Evolutionary conservation across 2,888 invertebrate genomes (phyloP).

Genomic region (Pachliopta kotzebuea): DNA sequence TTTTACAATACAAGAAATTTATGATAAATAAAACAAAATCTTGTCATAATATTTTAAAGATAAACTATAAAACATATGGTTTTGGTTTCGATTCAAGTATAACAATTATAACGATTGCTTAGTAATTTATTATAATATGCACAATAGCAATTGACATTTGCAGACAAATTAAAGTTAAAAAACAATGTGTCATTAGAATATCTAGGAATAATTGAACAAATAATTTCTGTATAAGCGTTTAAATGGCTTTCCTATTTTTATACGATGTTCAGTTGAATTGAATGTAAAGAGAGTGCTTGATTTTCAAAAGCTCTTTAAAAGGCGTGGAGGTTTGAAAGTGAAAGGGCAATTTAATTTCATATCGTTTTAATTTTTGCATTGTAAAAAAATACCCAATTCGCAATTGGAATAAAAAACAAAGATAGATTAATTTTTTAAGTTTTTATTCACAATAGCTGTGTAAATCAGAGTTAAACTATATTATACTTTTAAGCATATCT

Average conservation of each 20-base stretch:
- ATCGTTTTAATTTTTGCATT: conserved; percentile 1
- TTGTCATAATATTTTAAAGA: too few relatives aligned
- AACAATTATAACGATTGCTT: too few relatives aligned
- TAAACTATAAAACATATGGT: too few relatives aligned
- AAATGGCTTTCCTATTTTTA: background rate
- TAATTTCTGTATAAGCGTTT: too few relatives aligned
- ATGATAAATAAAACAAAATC: background rate
- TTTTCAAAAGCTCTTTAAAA: conserved; percentile 22
- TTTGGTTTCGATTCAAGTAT: too few relatives aligned
- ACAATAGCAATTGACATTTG: too few relatives aligned
- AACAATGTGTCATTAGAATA: too few relatives aligned
- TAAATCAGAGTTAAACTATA: background rate
- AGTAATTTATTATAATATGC: too few relatives aligned
- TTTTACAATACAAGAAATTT: background rate
- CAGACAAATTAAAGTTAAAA: too few relatives aligned
- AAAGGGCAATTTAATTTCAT: conserved; percentile 18
- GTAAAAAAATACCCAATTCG: background rate
- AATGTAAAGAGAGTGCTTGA: conserved; percentile 11
- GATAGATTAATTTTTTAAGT: background rate
- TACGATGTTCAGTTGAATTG: conserved; percentile 1
- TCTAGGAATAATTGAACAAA: too few relatives aligned
- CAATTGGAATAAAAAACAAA: too few relatives aligned
- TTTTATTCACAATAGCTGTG: background rate
- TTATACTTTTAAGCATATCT: background rate
- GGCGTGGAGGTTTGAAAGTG: conserved; percentile 16